These are phyloP conservation scores for Thunnus albacares DNA, from an alignment of 2,797 vertebrate species.

Conservation along the genomic window DNA sequence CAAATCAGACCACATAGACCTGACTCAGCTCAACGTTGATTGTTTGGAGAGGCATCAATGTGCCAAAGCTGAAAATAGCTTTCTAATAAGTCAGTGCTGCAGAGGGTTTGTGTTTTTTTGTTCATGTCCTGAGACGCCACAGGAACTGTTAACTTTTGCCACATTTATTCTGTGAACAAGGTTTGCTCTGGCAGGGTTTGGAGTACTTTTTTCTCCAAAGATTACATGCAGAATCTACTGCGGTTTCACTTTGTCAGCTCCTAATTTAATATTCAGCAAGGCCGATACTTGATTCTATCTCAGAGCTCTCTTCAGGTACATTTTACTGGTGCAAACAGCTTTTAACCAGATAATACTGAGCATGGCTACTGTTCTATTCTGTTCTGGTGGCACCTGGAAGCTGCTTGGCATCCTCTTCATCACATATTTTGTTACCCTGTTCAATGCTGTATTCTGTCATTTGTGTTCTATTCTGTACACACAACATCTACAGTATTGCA, in stretches of 20 bases:
- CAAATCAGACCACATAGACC: conserved; percentile 54
- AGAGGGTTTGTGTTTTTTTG: conserved; percentile 26
- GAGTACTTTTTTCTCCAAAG: no score
- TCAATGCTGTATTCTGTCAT: no score
- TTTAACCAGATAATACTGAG: background rate
- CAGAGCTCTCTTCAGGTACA: background rate
- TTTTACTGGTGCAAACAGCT: background rate
- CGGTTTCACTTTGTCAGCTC: background rate
- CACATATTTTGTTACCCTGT: no score
- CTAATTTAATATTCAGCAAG: background rate
- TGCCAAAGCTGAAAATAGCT: conserved; percentile 53
- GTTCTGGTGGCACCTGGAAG: no score
- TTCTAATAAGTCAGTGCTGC: conserved; percentile 35
- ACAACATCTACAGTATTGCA: no score
- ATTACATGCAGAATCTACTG: background rate
- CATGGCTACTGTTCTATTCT: no score
- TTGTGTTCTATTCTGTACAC: no score
- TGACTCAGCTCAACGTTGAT: conserved; percentile 65
- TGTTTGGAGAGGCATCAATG: conserved; percentile 52
- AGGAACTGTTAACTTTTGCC: background rate
- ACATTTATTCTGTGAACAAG: background rate
- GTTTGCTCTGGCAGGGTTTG: background rate
- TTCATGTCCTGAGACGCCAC: conserved; percentile 15
- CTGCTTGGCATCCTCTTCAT: no score
- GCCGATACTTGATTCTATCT: background rate